Evolutionary conservation across 1,140 invertebrate genomes (phyloP), one percentile per base, ranked within the genome.

Genomic region (Drosophila pseudoobscura): DNA sequence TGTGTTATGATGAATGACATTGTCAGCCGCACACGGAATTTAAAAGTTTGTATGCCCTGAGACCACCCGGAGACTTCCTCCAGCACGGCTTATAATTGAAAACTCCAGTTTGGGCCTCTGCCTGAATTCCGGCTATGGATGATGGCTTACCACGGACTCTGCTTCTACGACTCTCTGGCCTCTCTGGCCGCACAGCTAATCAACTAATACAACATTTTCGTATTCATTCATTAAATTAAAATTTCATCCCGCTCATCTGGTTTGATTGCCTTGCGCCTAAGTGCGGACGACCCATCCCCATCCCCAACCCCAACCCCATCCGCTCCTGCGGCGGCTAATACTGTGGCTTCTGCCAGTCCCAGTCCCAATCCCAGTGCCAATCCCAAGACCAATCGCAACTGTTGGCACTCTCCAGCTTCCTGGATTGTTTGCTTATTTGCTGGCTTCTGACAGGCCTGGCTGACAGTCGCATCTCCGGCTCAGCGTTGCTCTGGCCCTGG

Each of bases 201-300:
- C 83, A 87, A 87, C 82, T 87, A 88, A 87, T 82, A 87, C 75
- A 82, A 75, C 70, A 68, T 68, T 69, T 82, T 54, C 70, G 83
- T 74, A 82, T 88, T 88, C 83, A 87, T 88, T 87, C 82, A 87
- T 87, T 87, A 87, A 87, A 87, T 87, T 87, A 87, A 87, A 87
- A 88, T 87, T 87, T 87, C 82, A 87, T 87, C 80, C 83, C 65
- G 82, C 82, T 87, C 78, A 88, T 82, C 82, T 82, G 78, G 50
- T 82, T 87, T 88, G 82, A 87, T 87, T 87, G 82, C 82, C 60
- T 64, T 82, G 82, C 56, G 83, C 82, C 82, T 68, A 82, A 88
- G 82, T 88, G 82, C 82, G 78, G 56, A 26, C 52, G 17, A 17
- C 17, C 24, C 24, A 26, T 26, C 3, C 24, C 4, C 24, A 26